Evolutionary conservation across 2,888 invertebrate genomes (phyloP).

Genomic region (Trisateles emortualis): DNA sequence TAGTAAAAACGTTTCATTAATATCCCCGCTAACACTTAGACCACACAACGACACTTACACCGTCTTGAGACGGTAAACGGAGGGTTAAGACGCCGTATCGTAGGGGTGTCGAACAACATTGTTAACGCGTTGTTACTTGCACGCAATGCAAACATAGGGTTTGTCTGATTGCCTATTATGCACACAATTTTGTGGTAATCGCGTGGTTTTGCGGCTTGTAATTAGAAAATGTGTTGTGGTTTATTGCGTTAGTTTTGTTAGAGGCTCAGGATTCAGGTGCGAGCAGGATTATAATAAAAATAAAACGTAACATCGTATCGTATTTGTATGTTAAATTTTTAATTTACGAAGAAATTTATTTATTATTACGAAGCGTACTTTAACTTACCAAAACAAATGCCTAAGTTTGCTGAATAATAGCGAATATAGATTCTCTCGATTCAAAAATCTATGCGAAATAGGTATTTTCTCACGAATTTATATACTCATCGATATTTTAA

Average conservation of each 20-base stretch:
- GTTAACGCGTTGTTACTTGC: conserved; percentile 51
- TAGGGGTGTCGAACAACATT: conserved; percentile 68
- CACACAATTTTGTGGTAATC: conserved; percentile 31
- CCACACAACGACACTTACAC: conserved; percentile 63
- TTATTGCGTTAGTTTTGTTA: neutral
- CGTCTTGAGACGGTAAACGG: conserved; percentile 66
- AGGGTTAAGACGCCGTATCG: conserved; percentile 67
- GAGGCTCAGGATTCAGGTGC: neutral
- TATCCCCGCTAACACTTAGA: conserved; percentile 38
- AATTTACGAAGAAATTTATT: too few species aligned
- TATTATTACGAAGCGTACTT: too few species aligned
- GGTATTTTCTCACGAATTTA: too few species aligned
- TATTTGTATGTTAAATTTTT: too few species aligned
- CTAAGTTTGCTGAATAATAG: too few species aligned
- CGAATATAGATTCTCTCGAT: too few species aligned
- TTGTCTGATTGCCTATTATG: conserved; percentile 34
- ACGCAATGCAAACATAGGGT: conserved; percentile 54
- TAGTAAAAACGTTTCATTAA: neutral
- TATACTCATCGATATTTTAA: too few species aligned
- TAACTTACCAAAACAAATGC: too few species aligned
- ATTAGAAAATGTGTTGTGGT: conserved; percentile 12
- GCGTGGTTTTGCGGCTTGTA: conserved; percentile 32
- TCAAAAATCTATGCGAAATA: too few species aligned
- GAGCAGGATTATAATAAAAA: too few species aligned
- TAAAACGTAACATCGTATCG: too few species aligned